These are phyloP conservation scores for Lithophane ornitopus DNA, from an alignment of 2,888 invertebrate genomes.

Conservation along the genomic window DNA sequence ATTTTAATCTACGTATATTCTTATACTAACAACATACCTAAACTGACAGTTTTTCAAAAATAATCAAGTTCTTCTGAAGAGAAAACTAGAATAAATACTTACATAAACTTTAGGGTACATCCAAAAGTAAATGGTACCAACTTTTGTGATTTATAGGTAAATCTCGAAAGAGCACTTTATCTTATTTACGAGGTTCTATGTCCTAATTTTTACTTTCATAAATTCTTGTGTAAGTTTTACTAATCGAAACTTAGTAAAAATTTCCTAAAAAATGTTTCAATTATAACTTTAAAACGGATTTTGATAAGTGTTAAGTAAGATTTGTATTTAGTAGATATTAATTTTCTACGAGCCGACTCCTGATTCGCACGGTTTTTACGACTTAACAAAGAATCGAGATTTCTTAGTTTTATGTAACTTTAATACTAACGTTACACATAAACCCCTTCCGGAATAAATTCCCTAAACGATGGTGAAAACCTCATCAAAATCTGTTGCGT, in stretches of 20 bases:
- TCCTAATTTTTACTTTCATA: slow-evolving; percentile 14
- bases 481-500: too few species aligned
- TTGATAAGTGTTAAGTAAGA: too few species aligned
- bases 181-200: slow-evolving; percentile 21
- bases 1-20: background rate
- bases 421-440: too few species aligned
- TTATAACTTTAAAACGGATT: background rate
- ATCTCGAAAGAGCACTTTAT: slow-evolving; percentile 42
- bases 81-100: slow-evolving; percentile 21
- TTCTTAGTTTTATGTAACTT: too few species aligned
- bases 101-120: slow-evolving; percentile 21
- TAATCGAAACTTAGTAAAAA: background rate
- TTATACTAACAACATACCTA: background rate
- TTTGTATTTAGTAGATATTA: too few species aligned
- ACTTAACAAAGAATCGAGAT: too few species aligned
- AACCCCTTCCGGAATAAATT: too few species aligned
- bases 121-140: slow-evolving; percentile 36
- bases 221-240: background rate
- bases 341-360: too few species aligned
- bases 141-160: slow-evolving; percentile 49
- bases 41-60: background rate
- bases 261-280: background rate
- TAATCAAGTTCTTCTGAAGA: slow-evolving; percentile 1
- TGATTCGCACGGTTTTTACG: too few species aligned
- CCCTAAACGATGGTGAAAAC: too few species aligned